Conservation (phyloP, 2,888 invertebrate species). For the Abscondita cerata region DNA sequence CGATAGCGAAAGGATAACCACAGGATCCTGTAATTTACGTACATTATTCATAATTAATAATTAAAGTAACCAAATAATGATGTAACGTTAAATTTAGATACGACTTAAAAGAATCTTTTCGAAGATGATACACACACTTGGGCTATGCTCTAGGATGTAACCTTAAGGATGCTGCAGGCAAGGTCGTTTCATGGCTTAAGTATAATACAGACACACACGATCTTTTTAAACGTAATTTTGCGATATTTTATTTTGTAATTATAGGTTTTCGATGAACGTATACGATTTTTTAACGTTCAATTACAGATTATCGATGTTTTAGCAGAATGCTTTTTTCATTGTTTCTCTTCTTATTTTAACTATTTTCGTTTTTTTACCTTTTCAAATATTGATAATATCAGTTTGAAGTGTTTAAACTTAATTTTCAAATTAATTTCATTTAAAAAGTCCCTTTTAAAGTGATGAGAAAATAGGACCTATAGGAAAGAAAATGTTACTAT, state of each 20-base stretch:
- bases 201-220: no score
- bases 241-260: slow-evolving; percentile 3
- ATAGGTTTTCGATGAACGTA: background rate
- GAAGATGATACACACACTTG: slow-evolving; percentile 26
- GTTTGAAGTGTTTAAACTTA: no score
- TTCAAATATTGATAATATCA: no score
- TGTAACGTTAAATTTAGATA: slow-evolving; percentile 23
- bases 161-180: slow-evolving; percentile 12
- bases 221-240: background rate
- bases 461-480: no score
- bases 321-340: no score
- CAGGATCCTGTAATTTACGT: slow-evolving; percentile 31
- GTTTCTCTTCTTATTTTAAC: no score
- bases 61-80: slow-evolving; percentile 31
- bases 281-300: no score
- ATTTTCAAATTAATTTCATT: no score
- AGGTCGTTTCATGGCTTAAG: slow-evolving; percentile 15
- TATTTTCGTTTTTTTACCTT: no score
- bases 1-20: slow-evolving; percentile 17
- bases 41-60: slow-evolving; percentile 27
- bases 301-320: no score
- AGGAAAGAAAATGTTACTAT: no score
- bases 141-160: slow-evolving; percentile 29
- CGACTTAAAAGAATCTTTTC: slow-evolving; percentile 6
- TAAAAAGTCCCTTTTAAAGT: no score